Conservation (phyloP, 35 echinoderm and acorn worm species). For the Ptychodera flava region DNA sequence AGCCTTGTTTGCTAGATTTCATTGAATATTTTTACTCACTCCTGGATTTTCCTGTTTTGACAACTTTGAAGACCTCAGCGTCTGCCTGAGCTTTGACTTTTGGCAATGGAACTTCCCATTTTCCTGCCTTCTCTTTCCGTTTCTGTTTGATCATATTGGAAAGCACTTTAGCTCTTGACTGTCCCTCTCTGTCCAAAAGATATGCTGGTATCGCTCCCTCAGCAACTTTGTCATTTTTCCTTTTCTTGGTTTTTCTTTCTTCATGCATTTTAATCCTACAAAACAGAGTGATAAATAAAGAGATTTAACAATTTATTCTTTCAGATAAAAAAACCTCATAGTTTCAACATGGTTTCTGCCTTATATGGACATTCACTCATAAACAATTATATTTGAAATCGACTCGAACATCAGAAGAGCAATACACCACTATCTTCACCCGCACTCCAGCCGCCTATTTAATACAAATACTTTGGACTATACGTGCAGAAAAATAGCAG, state of each 20-base stretch:
- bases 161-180: constrained; percentile 85
- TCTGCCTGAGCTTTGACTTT: constrained; percentile 81
- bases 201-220: constrained; percentile 98
- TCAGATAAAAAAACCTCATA: too few relatives aligned
- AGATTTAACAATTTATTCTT: neutral
- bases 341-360: too few relatives aligned
- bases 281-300: neutral
- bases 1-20: too few relatives aligned
- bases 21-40: too few relatives aligned
- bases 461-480: too few relatives aligned
- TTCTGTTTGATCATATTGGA: constrained; percentile 99
- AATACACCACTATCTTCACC: too few relatives aligned
- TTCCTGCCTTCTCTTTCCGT: constrained; percentile 96
- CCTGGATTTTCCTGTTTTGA: constrained; percentile 92
- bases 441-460: too few relatives aligned
- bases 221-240: constrained; percentile 77
- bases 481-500: too few relatives aligned
- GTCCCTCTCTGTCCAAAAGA: constrained; percentile 88
- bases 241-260: constrained; percentile 86
- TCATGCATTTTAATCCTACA: constrained; percentile 98
- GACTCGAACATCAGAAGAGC: too few relatives aligned
- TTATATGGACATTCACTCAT: too few relatives aligned
- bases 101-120: constrained; percentile 95
- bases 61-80: constrained; percentile 91
- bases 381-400: too few relatives aligned